Conservation (phyloP, 2,113 vertebrate genomes). For the Pogona vitticeps region DNA sequence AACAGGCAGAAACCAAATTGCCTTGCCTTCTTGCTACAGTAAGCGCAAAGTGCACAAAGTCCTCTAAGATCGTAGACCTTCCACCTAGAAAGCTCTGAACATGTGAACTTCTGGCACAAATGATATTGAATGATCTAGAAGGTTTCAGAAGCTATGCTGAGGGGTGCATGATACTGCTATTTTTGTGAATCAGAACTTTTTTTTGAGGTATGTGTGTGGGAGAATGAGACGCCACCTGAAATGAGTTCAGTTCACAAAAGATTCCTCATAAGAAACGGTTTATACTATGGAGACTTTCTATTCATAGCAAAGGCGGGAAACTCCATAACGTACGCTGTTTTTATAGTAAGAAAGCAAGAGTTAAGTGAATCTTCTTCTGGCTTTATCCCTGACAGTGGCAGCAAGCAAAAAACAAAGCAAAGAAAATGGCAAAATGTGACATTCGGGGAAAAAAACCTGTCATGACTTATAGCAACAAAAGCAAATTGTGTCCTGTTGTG, state of each 20-base stretch:
- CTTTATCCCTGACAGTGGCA: not conserved
- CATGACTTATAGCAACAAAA: no score
- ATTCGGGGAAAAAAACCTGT: not conserved
- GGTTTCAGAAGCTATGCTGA: not conserved
- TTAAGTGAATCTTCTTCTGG: no score
- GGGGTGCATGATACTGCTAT: not conserved
- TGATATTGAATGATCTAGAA: not conserved
- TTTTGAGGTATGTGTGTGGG: not conserved
- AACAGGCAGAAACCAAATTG: slow-evolving; percentile 15
- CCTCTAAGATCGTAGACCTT: not conserved
- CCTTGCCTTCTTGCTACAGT: not conserved
- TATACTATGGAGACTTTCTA: no score
- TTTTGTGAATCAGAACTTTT: not conserved
- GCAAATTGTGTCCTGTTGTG: no score
- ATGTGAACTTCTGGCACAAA: not conserved
- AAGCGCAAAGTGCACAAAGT: slow-evolving; percentile 3
- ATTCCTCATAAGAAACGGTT: no score
- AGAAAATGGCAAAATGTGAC: not conserved
- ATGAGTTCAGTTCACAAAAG: no score
- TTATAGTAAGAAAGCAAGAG: no score
- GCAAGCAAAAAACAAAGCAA: not conserved
- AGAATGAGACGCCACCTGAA: not conserved
- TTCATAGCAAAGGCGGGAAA: no score
- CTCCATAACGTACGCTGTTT: no score
- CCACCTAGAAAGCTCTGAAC: not conserved